Conservation (phyloP, 2,888 invertebrate genomes). For the Drosophila aldrichi region DNA sequence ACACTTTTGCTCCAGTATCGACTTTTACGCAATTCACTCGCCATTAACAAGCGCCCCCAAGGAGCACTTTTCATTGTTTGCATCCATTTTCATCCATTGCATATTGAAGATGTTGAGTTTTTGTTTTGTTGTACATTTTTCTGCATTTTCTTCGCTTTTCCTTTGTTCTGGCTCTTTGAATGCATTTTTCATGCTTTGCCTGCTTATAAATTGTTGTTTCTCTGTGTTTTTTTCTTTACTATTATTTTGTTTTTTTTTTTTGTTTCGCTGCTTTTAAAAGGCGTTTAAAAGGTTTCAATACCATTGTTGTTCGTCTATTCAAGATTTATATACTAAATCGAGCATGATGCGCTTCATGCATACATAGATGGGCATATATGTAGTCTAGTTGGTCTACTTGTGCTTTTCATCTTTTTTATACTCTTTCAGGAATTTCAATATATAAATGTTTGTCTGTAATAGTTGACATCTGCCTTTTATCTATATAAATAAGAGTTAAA, state of each 20-base stretch:
- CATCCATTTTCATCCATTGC: conserved; percentile 29
- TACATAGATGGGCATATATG: not conserved
- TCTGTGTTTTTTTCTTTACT: not conserved
- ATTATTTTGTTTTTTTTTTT: not conserved
- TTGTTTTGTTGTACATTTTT: conserved; percentile 1
- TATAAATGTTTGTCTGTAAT: no score
- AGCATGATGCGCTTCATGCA: not conserved
- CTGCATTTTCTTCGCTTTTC: conserved; percentile 6
- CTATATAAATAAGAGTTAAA: no score
- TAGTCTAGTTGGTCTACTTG: not conserved
- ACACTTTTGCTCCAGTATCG: conserved; percentile 15
- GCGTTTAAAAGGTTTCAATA: conserved; percentile 12
- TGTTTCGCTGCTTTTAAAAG: not conserved
- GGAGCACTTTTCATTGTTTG: conserved; percentile 25
- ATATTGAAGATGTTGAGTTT: conserved; percentile 25
- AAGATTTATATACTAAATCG: not conserved
- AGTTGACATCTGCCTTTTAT: not conserved
- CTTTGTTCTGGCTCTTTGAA: conserved; percentile 36
- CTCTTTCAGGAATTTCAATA: not conserved
- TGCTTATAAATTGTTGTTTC: conserved; percentile 22
- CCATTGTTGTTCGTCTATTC: not conserved
- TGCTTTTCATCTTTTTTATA: not conserved
- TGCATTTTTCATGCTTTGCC: conserved; percentile 55
- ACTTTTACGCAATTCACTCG: conserved; percentile 49
- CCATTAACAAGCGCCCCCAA: conserved; percentile 40